Evolutionary conservation across 1,140 invertebrate species (phyloP).

Genomic region (Aphidius gifuensis): DNA sequence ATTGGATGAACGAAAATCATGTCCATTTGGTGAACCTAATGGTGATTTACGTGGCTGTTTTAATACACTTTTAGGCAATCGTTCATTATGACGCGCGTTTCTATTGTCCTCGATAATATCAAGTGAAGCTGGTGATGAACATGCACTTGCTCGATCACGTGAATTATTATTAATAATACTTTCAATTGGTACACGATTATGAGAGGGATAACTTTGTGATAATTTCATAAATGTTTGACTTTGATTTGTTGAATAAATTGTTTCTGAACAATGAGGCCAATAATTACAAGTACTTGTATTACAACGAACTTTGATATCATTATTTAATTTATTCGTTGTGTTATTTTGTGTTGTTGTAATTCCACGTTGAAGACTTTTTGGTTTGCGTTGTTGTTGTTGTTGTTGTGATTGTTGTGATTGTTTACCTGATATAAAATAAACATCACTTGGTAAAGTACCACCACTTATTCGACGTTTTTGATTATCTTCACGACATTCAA

Average conservation of each 20-base stretch:
- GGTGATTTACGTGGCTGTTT: conserved; percentile 40
- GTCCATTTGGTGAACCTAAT: conserved; percentile 39
- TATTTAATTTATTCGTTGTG: conserved; percentile 29
- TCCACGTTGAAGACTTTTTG: conserved; percentile 51
- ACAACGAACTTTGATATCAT: conserved; percentile 49
- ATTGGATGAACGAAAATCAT: conserved; percentile 33
- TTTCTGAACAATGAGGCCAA: conserved; percentile 59
- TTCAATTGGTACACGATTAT: conserved; percentile 45
- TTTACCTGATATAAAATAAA: conserved; percentile 56
- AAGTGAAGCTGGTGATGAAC: conserved; percentile 45
- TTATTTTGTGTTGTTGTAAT: conserved; percentile 42
- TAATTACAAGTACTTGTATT: conserved; percentile 59
- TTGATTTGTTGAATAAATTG: conserved; percentile 43
- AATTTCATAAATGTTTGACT: conserved; percentile 51
- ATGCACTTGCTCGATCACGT: conserved; percentile 39
- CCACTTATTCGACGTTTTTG: conserved; percentile 28
- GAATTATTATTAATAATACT: conserved; percentile 25
- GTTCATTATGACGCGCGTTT: conserved; percentile 30
- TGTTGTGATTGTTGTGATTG: conserved; percentile 36
- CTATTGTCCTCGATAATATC: conserved; percentile 43
- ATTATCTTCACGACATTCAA: conserved; percentile 48
- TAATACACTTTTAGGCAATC: conserved; percentile 38
- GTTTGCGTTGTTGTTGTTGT: conserved; percentile 29
- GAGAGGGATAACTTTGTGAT: conserved; percentile 59
- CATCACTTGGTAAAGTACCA: conserved; percentile 42